Percentiles rank a stretch among this genome's conserved stretches.
Conservation (phyloP, 2,888 invertebrate genomes). For the Parnassius orleans region DNA sequence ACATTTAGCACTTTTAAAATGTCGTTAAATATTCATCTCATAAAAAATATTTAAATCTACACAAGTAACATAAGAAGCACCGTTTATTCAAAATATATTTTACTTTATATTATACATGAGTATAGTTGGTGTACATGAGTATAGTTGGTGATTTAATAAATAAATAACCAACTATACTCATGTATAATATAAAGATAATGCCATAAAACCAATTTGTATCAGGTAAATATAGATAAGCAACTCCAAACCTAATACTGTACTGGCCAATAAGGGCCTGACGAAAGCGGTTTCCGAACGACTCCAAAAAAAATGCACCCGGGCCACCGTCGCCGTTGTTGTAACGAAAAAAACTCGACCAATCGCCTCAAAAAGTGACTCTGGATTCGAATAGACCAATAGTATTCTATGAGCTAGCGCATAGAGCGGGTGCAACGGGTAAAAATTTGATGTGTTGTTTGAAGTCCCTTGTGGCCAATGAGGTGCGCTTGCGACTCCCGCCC, state of each 20-base stretch:
- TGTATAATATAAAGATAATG: constrained; percentile 14
- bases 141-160: neutral
- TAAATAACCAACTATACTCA: neutral
- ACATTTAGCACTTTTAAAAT: too few relatives aligned
- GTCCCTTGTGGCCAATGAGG: constrained; percentile 35
- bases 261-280: constrained; percentile 24
- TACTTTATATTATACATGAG: too few relatives aligned
- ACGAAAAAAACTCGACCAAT: constrained; percentile 32
- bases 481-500: constrained; percentile 37
- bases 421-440: constrained; percentile 36
- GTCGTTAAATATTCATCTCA: too few relatives aligned
- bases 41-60: too few relatives aligned
- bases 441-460: constrained; percentile 35
- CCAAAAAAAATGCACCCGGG: constrained; percentile 31
- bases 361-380: constrained; percentile 33
- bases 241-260: constrained; percentile 4
- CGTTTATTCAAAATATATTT: too few relatives aligned
- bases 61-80: too few relatives aligned
- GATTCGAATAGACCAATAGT: constrained; percentile 49
- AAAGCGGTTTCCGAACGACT: constrained; percentile 19
- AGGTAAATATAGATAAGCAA: constrained; percentile 22
- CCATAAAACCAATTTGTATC: constrained; percentile 11
- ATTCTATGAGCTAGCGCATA: constrained; percentile 42
- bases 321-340: constrained; percentile 27
- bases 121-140: too few relatives aligned